These are phyloP conservation scores for Syngnathus scovelli DNA, from an alignment of 2,113 vertebrate genomes.

Conservation along the genomic window DNA sequence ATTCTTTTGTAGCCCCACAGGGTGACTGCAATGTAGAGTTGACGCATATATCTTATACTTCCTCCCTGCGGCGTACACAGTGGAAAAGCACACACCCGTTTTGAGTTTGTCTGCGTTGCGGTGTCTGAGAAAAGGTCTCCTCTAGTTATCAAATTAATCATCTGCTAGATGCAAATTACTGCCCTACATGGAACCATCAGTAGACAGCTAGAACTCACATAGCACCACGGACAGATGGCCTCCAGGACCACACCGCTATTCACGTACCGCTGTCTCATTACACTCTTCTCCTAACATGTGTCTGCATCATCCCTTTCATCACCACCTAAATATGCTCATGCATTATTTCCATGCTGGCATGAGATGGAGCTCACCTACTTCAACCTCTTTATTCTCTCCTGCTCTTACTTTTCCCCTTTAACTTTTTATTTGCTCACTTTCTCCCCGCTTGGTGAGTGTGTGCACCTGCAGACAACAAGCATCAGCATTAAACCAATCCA, in stretches of 20 bases:
- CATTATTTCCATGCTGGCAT: conserved; percentile 1
- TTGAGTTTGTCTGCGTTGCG: conserved; percentile 31
- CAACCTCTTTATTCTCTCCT: not conserved
- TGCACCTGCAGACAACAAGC: conserved; percentile 33
- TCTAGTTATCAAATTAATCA: conserved; percentile 65
- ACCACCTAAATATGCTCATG: conserved; percentile 11
- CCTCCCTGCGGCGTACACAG: not conserved
- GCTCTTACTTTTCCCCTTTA: not conserved
- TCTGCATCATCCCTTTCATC: conserved; percentile 33
- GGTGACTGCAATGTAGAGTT: conserved; percentile 14
- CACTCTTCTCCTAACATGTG: conserved; percentile 21
- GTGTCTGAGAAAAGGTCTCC: conserved; percentile 39
- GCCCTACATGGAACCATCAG: conserved; percentile 58
- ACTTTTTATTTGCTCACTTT: not conserved
- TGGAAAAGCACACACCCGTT: conserved; percentile 12
- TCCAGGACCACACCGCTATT: conserved; percentile 55
- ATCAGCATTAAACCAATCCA: conserved; percentile 7
- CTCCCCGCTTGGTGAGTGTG: not conserved
- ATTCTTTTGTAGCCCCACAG: conserved; percentile 21
- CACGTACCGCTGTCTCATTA: conserved; percentile 24
- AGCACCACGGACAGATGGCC: conserved; percentile 61
- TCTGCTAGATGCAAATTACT: conserved; percentile 62
- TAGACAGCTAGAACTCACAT: conserved; percentile 51
- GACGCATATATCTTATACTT: conserved; percentile 10
- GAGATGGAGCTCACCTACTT: not conserved